Evolutionary conservation across 2,113 vertebrate species (phyloP).

Genomic region (Vicugna pacos): DNA sequence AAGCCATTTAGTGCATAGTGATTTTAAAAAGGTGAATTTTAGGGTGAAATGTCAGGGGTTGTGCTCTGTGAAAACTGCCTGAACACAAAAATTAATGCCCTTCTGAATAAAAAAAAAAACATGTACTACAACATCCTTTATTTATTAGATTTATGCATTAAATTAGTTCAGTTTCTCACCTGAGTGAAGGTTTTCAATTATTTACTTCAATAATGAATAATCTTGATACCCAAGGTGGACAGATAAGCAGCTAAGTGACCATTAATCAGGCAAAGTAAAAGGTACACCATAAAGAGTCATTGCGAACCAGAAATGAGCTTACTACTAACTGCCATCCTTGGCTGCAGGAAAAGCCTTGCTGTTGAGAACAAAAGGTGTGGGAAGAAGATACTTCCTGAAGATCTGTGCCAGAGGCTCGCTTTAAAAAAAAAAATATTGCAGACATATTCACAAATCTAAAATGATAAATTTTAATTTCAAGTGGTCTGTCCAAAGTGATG

Average conservation of each 20-base stretch:
- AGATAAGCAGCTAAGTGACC: not conserved
- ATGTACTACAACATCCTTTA: not conserved
- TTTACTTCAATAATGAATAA: constrained; percentile 27
- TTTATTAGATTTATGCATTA: not conserved
- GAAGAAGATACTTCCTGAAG: not conserved
- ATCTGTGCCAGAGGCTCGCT: not conserved
- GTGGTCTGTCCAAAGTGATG: not conserved
- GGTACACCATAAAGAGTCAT: not conserved
- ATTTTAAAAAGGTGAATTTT: not conserved
- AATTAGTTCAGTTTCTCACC: not conserved
- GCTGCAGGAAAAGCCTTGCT: not conserved
- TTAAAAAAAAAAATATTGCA: not conserved
- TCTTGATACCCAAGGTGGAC: not conserved
- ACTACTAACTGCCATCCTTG: not conserved
- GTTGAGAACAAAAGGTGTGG: not conserved
- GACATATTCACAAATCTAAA: not conserved
- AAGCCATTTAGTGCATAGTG: not conserved
- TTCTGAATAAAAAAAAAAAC: not conserved
- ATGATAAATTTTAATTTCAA: not conserved
- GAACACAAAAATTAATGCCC: not conserved
- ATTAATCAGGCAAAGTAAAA: constrained; percentile 5
- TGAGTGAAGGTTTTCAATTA: constrained; percentile 31
- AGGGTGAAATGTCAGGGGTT: not conserved
- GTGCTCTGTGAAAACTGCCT: not conserved
- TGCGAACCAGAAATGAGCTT: not conserved